phyloP scores from a whole-genome alignment of 2,888 invertebrate species.

The Nasonovia ribisnigri region DNA sequence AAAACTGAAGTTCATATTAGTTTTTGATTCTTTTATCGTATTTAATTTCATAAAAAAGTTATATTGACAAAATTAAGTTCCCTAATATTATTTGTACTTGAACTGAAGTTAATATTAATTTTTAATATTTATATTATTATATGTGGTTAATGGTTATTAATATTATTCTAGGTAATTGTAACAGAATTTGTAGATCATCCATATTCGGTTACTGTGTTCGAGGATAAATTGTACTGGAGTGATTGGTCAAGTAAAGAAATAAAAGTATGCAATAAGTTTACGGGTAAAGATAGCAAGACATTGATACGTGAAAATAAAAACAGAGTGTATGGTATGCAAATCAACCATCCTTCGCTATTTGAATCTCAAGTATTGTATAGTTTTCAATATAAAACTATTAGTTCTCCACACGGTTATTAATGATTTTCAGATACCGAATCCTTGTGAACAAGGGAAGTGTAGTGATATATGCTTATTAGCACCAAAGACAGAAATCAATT shows the following conservation, averaged over 20 bases:
- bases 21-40: too few species aligned
- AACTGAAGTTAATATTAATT: too few species aligned
- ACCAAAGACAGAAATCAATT: conserved; percentile 69
- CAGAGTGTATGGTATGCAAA: conserved; percentile 77
- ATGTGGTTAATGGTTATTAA: conserved; percentile 9
- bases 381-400: neutral
- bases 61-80: too few species aligned
- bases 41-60: too few species aligned
- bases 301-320: conserved; percentile 73
- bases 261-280: conserved; percentile 83
- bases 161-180: conserved; percentile 71
- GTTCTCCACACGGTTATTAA: conserved; percentile 20
- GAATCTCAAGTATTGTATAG: conserved; percentile 22
- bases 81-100: too few species aligned
- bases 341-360: conserved; percentile 77
- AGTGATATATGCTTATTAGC: conserved; percentile 83
- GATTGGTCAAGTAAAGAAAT: conserved; percentile 86
- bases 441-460: conserved; percentile 78
- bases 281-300: conserved; percentile 76
- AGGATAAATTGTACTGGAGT: conserved; percentile 90
- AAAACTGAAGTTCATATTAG: too few species aligned
- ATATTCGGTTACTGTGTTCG: conserved; percentile 87
- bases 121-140: neutral
- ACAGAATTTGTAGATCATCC: conserved; percentile 82
- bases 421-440: conserved; percentile 71